Percentiles rank a stretch among this genome's conserved stretches.
Evolutionary conservation across 2,113 vertebrate genomes (phyloP).

Genomic region (Steatornis caripensis): DNA sequence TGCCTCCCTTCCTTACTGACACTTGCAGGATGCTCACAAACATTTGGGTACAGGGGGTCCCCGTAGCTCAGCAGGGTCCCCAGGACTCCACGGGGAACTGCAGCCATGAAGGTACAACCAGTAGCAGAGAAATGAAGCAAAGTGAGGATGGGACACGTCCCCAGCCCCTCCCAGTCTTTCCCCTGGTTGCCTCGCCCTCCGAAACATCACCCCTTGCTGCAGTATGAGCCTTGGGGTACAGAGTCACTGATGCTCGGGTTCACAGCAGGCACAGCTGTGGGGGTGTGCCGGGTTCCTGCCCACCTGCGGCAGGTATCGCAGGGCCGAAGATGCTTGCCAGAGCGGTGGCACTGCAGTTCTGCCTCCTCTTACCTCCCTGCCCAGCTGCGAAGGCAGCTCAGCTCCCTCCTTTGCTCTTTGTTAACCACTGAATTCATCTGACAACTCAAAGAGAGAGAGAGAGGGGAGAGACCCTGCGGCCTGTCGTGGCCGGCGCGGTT

Average conservation of each 20-base stretch:
- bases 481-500: constrained; percentile 36
- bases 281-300: rapidly evolving
- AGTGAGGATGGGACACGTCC: not conserved
- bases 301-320: not conserved
- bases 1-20: not conserved
- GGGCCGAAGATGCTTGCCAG: not conserved
- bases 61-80: not conserved
- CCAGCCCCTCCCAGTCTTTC: not conserved
- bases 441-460: constrained; percentile 64
- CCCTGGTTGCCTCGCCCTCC: not conserved
- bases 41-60: not conserved
- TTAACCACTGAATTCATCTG: constrained; percentile 69
- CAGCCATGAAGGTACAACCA: not conserved
- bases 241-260: not conserved
- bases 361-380: not conserved
- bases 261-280: rapidly evolving
- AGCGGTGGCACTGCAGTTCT: not conserved
- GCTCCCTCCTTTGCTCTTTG: constrained; percentile 56
- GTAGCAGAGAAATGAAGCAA: not conserved
- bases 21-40: not conserved
- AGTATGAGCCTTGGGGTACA: not conserved
- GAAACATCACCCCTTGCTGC: not conserved
- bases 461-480: constrained; percentile 44
- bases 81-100: not conserved
- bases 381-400: constrained; percentile 52